Conservation (phyloP, 2,888 invertebrate genomes). For the Nemoura dubitans region DNA sequence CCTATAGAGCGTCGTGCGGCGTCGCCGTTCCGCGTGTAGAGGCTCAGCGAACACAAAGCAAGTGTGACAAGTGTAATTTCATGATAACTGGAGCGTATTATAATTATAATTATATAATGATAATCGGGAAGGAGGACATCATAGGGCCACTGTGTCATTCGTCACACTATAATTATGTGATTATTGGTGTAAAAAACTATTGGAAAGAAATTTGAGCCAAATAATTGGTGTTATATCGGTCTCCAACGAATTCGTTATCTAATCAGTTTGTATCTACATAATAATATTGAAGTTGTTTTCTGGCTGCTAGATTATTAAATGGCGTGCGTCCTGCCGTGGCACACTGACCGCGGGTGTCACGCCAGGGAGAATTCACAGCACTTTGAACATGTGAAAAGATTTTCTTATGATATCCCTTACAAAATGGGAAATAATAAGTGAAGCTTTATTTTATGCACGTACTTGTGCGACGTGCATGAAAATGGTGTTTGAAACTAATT, state of each 20-base stretch:
- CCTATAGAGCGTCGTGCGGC: no score
- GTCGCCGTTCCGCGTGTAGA: not conserved
- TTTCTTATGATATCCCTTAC: no score
- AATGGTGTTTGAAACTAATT: no score
- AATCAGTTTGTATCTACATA: conserved; percentile 5
- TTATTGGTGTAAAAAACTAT: not conserved
- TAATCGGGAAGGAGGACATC: not conserved
- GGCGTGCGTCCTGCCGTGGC: not conserved
- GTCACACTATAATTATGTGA: conserved; percentile 35
- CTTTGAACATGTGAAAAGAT: not conserved
- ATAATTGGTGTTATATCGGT: not conserved
- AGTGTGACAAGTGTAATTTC: conserved; percentile 25
- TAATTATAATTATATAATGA: conserved; percentile 27
- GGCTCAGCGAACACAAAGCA: not conserved
- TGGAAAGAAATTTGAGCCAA: not conserved
- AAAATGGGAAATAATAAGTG: no score
- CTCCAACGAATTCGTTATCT: not conserved
- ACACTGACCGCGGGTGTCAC: not conserved
- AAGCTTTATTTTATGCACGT: no score
- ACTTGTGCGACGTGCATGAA: no score
- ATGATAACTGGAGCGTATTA: conserved; percentile 20
- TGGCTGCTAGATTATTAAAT: not conserved
- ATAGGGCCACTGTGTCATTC: conserved; percentile 44
- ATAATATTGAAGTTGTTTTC: not conserved
- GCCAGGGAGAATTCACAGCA: not conserved